Evolutionary conservation across 2,797 vertebrate genomes (phyloP).

Genomic region (Cirrhinus mrigala): DNA sequence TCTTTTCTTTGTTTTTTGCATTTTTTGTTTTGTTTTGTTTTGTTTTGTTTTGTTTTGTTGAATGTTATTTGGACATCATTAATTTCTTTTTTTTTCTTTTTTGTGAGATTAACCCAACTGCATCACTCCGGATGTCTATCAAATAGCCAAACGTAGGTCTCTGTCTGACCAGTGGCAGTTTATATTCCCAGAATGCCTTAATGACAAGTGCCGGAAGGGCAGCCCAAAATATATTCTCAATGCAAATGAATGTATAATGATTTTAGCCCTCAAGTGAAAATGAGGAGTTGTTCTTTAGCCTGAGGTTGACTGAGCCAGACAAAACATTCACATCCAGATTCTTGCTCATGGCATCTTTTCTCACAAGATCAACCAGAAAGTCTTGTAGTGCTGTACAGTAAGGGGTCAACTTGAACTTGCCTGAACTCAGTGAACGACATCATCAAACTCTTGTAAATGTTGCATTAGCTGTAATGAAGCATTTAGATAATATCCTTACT

Average conservation of each 20-base stretch:
- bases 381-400: neutral
- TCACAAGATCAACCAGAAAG: neutral
- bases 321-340: neutral
- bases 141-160: neutral
- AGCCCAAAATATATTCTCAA: conserved; percentile 46
- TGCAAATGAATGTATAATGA: conserved; percentile 55
- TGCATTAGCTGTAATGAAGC: neutral
- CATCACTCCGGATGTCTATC: neutral
- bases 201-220: conserved; percentile 28
- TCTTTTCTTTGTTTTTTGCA: too few species aligned
- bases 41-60: too few species aligned
- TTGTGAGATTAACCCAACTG: neutral
- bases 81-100: neutral
- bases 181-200: conserved; percentile 32
- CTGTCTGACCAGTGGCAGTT: neutral
- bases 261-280: conserved; percentile 37
- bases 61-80: neutral
- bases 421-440: neutral
- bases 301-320: conserved; percentile 23
- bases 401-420: neutral
- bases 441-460: neutral
- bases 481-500: neutral
- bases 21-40: too few species aligned
- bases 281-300: conserved; percentile 18
- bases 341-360: neutral